Percentiles rank a stretch among this genome's conserved stretches.
Evolutionary conservation across 35 echinoderm and acorn worm species (phyloP).

Genomic region (Acanthaster planci): DNA sequence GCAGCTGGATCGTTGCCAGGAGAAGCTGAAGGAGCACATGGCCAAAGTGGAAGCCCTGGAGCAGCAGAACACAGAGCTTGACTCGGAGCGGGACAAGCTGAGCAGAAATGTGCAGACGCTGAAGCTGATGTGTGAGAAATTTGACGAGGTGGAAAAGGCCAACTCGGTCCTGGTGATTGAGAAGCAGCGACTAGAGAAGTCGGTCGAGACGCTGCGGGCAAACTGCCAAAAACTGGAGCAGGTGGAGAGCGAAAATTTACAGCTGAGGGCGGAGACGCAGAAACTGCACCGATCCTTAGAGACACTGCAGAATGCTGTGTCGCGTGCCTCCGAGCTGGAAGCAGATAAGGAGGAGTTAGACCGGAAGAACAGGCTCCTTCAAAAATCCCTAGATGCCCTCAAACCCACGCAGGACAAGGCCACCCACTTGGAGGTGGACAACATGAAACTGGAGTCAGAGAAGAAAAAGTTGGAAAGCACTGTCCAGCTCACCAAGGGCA

Average conservation of each 20-base stretch:
- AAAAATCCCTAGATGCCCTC: slow-evolving; percentile 76
- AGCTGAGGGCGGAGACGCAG: slow-evolving; percentile 71
- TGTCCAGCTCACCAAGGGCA: slow-evolving; percentile 64
- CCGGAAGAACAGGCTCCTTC: slow-evolving; percentile 83
- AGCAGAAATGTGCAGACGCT: slow-evolving; percentile 76
- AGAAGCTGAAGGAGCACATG: slow-evolving; percentile 78
- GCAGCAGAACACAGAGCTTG: slow-evolving; percentile 72
- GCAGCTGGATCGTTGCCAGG: slow-evolving; percentile 77
- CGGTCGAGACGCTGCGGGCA: slow-evolving; percentile 66
- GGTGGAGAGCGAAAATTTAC: slow-evolving; percentile 76
- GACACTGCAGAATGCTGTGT: slow-evolving; percentile 66
- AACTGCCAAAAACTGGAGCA: slow-evolving; percentile 72
- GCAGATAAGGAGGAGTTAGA: slow-evolving; percentile 91
- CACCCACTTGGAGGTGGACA: slow-evolving; percentile 89
- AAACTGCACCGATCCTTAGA: slow-evolving; percentile 80
- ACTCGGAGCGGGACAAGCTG: slow-evolving; percentile 86
- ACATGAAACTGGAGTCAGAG: slow-evolving; percentile 81
- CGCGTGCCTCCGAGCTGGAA: slow-evolving; percentile 75
- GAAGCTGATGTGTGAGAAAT: slow-evolving; percentile 85
- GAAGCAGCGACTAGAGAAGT: slow-evolving; percentile 67
- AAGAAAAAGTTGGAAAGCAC: slow-evolving; percentile 76
- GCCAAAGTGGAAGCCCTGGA: slow-evolving; percentile 74
- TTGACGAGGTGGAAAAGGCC: slow-evolving; percentile 77
- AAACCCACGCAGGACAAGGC: slow-evolving; percentile 79
- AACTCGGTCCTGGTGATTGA: slow-evolving; percentile 90